Percentiles rank a stretch among this genome's conserved stretches.
Evolutionary conservation across 2,888 invertebrate genomes (phyloP).

Genomic region (Caenorhabditis sp.): DNA sequence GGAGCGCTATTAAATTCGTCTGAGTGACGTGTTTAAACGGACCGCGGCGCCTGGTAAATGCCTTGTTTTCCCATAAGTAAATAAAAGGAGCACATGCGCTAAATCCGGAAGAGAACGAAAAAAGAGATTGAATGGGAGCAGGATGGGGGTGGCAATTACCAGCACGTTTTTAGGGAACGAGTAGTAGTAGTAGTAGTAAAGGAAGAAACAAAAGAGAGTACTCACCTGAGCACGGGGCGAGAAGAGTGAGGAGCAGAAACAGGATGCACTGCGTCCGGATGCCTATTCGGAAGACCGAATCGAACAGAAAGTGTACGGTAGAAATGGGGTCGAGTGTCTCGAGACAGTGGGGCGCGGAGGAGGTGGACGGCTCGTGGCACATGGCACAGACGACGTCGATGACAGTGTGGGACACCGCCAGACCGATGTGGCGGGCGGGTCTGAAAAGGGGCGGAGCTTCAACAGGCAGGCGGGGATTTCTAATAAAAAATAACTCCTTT

Average conservation of each 20-base stretch:
- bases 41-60: slow-evolving; percentile 16
- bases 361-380: slow-evolving; percentile 47
- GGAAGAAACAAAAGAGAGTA: not conserved
- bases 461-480: slow-evolving; percentile 49
- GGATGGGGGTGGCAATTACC: slow-evolving; percentile 9
- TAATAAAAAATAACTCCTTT: slow-evolving; percentile 52
- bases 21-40: slow-evolving; percentile 24
- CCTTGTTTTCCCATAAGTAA: slow-evolving; percentile 27
- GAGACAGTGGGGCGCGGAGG: slow-evolving; percentile 3
- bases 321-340: slow-evolving; percentile 1
- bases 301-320: slow-evolving; percentile 36
- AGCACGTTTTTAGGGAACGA: not conserved
- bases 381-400: slow-evolving; percentile 18
- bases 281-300: slow-evolving; percentile 32
- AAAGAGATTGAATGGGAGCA: not conserved
- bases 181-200: too few relatives aligned
- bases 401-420: slow-evolving; percentile 25
- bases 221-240: slow-evolving; percentile 43
- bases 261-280: slow-evolving; percentile 33
- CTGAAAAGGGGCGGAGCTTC: slow-evolving; percentile 32
- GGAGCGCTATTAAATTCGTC: slow-evolving; percentile 36
- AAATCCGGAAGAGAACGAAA: slow-evolving; percentile 24
- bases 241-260: slow-evolving; percentile 23
- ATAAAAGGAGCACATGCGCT: slow-evolving; percentile 3
- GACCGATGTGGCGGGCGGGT: slow-evolving; percentile 2